Base-by-base conservation (phyloP, 2,888 invertebrate genomes). In the Carcina quercana region DNA sequence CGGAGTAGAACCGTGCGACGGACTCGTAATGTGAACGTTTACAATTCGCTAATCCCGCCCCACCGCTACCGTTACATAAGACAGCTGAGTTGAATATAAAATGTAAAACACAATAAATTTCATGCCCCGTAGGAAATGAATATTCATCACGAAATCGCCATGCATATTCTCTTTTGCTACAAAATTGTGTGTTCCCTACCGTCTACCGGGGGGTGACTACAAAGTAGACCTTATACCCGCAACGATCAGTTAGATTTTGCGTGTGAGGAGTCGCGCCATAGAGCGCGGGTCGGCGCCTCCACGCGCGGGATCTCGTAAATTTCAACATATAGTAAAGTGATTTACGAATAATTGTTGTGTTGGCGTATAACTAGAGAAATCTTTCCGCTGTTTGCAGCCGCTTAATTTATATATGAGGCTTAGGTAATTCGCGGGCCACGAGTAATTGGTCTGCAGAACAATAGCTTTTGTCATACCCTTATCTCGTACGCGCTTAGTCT, bases 41-140 rank as follows among this genome's bases (percentile, higher is more conserved):
- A 74, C 74, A 80, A 78, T 79, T 80, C 75, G 80, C 82, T 82
- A 82, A 82, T 82, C 80, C 79, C 68, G 71, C 79, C 67, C 70
- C 73, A 65, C 72, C 59, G 80, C 83, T 80, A 82, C 83, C 82
- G 82, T 82, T 80, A 80, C 78, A 76, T 82, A 82, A 83, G 83
- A 80, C 76, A 70, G 69, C 76, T 70, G 80, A 82, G 72, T 82
- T 74, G 83, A 83, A 83, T 82, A 82, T 80, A 83, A n/a, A 82
- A 83, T 82, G 82, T 83, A 80, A 82, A 83, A 83, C 83, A 83
- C 83, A 79, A 83, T 83, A 83, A 82, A 82, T 83, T 83, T 83
- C 83, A 83, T 83, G 82, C 79, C 80, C 82, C 76, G 82, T 82
- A 82, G 82, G 80, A 83, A 83, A 83, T 83, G 83, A 83, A 83